Percentiles rank a stretch among this genome's conserved stretches.
These are phyloP conservation scores for Garrulus glandarius DNA, from an alignment of 2,797 vertebrate genomes.

Conservation along the genomic window DNA sequence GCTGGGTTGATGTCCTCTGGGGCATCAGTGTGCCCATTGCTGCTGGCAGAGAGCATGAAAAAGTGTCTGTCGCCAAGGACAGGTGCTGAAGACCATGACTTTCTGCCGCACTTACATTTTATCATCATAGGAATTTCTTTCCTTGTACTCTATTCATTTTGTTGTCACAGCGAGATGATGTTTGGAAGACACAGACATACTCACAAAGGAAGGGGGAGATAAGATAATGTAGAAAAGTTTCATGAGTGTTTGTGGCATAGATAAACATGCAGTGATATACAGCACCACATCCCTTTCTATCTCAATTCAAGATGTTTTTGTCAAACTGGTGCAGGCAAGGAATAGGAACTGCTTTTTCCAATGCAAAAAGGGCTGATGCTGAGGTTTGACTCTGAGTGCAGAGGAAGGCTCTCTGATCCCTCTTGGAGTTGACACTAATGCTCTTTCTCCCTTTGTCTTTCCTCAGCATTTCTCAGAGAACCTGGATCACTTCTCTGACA, in stretches of 20 bases:
- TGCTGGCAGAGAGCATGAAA: constrained; percentile 30
- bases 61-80: background rate
- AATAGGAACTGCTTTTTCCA: background rate
- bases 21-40: background rate
- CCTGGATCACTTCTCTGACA: constrained; percentile 92
- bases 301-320: background rate
- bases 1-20: constrained; percentile 15
- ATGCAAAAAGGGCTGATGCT: background rate
- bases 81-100: background rate
- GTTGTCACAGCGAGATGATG: background rate
- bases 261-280: background rate
- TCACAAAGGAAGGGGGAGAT: background rate
- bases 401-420: background rate
- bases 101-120: background rate
- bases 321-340: background rate
- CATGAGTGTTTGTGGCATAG: background rate
- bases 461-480: constrained; percentile 76
- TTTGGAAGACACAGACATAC: background rate
- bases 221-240: background rate
- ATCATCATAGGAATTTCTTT: background rate
- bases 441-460: background rate
- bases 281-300: background rate
- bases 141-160: background rate
- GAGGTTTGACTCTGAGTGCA: background rate
- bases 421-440: background rate